Percentiles rank a stretch among this genome's conserved stretches.
Conservation (phyloP, 2,888 invertebrate genomes). For the Malthinus seriepunctatus region DNA sequence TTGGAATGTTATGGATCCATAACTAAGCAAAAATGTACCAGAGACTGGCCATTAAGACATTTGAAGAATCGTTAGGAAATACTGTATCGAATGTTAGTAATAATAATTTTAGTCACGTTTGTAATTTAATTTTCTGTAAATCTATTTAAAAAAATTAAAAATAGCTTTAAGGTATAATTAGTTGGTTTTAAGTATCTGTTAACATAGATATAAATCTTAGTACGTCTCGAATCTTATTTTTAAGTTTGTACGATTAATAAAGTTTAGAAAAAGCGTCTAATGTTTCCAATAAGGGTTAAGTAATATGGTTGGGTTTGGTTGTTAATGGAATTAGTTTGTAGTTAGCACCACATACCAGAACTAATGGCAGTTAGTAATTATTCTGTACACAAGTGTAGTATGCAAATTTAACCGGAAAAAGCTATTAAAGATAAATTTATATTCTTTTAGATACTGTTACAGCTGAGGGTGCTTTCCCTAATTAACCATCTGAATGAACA, state of each 20-base stretch:
- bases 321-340: slow-evolving; percentile 8
- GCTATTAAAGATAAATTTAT: slow-evolving; percentile 16
- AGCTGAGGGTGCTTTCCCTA: slow-evolving; percentile 11
- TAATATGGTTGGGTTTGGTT: slow-evolving; percentile 1
- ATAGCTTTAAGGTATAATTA: slow-evolving; percentile 1
- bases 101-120: too few species aligned
- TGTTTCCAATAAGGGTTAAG: slow-evolving; percentile 4
- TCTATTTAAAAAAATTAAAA: not conserved
- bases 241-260: too few species aligned
- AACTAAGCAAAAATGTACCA: too few species aligned
- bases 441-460: slow-evolving; percentile 4
- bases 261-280: not conserved
- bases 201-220: slow-evolving; percentile 1
- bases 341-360: slow-evolving; percentile 13
- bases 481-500: slow-evolving; percentile 21
- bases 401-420: slow-evolving; percentile 13
- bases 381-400: slow-evolving; percentile 7
- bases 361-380: slow-evolving; percentile 10
- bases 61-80: too few species aligned
- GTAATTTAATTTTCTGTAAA: too few species aligned
- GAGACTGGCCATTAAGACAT: too few species aligned
- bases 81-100: too few species aligned
- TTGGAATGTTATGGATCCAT: too few species aligned
- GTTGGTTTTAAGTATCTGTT: slow-evolving; percentile 1
- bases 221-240: not conserved